Conservation (phyloP, 2,888 invertebrate species). For the Smittia sp. region DNA sequence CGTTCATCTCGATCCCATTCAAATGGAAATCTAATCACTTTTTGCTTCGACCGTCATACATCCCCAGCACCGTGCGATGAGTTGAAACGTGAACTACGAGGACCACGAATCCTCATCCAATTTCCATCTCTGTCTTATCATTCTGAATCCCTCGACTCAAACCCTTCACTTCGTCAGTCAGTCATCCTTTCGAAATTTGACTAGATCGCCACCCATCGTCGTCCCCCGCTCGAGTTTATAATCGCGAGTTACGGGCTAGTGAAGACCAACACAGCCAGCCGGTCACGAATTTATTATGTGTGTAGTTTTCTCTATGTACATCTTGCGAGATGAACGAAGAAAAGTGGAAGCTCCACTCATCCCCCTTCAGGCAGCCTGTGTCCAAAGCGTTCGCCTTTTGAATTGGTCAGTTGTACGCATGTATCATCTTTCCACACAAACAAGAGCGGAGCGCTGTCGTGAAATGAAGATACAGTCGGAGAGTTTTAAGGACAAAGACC, state of each 20-base stretch:
- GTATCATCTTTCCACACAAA: constrained; percentile 39
- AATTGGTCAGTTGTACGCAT: constrained; percentile 40
- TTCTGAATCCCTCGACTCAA: too few species aligned
- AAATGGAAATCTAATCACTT: constrained; percentile 22
- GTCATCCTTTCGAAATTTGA: background rate
- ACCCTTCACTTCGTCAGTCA: too few species aligned
- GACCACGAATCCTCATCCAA: background rate
- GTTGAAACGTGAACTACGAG: background rate
- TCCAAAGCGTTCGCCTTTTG: constrained; percentile 12
- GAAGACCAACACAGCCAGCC: constrained; percentile 15
- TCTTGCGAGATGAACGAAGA: constrained; percentile 6
- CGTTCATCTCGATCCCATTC: constrained; percentile 16
- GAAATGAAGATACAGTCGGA: background rate
- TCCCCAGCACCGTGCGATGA: background rate
- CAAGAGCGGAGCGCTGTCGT: background rate
- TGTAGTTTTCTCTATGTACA: constrained; percentile 31
- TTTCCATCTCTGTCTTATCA: constrained; percentile 11
- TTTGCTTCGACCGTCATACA: constrained; percentile 12
- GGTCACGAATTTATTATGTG: constrained; percentile 37
- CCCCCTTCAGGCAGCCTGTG: background rate
- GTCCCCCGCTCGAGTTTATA: constrained; percentile 13
- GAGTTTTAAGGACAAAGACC: constrained; percentile 6
- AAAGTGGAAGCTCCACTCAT: constrained; percentile 20
- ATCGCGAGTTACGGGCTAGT: constrained; percentile 16
- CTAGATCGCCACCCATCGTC: background rate